Evolutionary conservation across 2,113 vertebrate species (phyloP).

Genomic region (Equus quagga): DNA sequence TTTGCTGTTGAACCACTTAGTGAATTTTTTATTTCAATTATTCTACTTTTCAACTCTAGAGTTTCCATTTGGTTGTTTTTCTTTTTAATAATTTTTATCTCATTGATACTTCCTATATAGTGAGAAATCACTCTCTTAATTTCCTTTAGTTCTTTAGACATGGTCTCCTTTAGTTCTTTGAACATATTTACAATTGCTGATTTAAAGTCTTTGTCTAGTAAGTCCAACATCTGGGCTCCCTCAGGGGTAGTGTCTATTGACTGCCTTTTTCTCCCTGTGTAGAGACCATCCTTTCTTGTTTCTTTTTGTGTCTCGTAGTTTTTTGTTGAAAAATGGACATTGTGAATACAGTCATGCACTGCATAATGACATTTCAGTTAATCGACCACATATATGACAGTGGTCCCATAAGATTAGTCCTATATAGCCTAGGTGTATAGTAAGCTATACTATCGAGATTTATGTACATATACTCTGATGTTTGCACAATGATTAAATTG

Average conservation of each 20-base stretch:
- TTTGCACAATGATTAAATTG: too few species aligned
- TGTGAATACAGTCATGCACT: not conserved
- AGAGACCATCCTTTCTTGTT: not conserved
- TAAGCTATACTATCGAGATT: too few species aligned
- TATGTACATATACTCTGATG: too few species aligned
- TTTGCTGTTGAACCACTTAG: not conserved
- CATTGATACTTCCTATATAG: not conserved
- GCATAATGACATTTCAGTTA: too few species aligned
- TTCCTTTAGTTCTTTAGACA: not conserved
- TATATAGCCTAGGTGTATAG: too few species aligned
- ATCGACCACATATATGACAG: too few species aligned
- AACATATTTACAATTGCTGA: not conserved
- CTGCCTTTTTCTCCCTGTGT: not conserved
- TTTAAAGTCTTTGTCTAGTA: not conserved
- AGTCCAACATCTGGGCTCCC: not conserved
- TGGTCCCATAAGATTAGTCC: too few species aligned
- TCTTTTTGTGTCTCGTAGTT: not conserved
- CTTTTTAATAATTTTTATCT: not conserved
- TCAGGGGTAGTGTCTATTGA: not conserved
- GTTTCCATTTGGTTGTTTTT: not conserved
- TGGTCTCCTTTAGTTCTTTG: not conserved
- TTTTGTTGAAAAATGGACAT: not conserved
- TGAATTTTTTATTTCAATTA: not conserved
- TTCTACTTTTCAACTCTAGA: slow-evolving; percentile 1
- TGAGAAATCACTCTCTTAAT: not conserved